Evolutionary conservation across 2,888 invertebrate species (phyloP), one percentile per base, ranked within the genome.

Genomic region (Augiades crinisus): DNA sequence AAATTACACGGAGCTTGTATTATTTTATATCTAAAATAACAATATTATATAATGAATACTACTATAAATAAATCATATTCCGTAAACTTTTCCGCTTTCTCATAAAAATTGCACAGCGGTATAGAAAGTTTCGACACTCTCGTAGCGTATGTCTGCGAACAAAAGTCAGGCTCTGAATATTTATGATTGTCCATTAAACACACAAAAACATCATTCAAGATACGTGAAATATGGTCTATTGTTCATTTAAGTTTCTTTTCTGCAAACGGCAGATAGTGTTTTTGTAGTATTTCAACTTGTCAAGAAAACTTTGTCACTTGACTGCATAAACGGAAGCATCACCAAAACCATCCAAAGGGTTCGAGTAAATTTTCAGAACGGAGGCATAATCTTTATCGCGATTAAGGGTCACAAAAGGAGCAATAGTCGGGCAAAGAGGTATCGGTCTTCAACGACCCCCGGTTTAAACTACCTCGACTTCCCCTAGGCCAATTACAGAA

Each of bases 401-500:
- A 44, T 53, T 16, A 30, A 47, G 30, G 24, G 43, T 50, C 47
- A 44, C 51, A 22, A 53, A 53, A 53, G 52, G 40, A 8, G 47
- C 22, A 21, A 40, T 45, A 36, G 47, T 44, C 52, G n/a, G n/a
- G n/a, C n/a, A 50, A 45, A 24, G 53, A 47, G 47, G 52, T 54
- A 31, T 52, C 52, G 33, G 45, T 47, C 43, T 51, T 51, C 36
- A 13, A 13, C 50, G 47, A 53, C 52, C 55, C 54, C 12, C 41
- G 45, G 47, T 46, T 45, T 37, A 40, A 49, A 38, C 53, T 50
- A 38, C 40, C 47, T 13, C 44, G 33, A 21, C 10, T 33, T 31
- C 56, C 62, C 61, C 65, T 70, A 70, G 63, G 65, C 62, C 70
- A 74, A 75, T 75, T 69, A 73, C 62, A 69, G 64, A 65, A 68